phyloP scores from a whole-genome alignment of 2,113 vertebrate species.

The Progne subis region DNA sequence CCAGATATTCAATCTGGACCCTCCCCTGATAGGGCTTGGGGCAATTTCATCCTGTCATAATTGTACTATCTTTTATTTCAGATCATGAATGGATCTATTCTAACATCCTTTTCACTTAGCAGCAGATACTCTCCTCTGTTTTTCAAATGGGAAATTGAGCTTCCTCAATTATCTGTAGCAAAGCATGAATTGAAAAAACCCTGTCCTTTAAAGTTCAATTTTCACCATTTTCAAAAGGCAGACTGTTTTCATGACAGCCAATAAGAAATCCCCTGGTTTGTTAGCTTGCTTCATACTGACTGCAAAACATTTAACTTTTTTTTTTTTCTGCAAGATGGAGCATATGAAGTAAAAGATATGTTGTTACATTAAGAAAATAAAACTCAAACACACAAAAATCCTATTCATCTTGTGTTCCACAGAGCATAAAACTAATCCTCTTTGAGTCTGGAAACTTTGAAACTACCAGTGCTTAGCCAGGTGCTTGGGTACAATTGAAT shows the following conservation, averaged over 20 bases:
- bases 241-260: background rate
- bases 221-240: background rate
- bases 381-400: background rate
- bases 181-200: background rate
- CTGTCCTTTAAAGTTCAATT: background rate
- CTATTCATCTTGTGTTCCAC: background rate
- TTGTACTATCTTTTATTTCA: background rate
- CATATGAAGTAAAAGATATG: background rate
- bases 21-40: background rate
- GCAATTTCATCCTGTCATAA: background rate
- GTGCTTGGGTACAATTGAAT: background rate
- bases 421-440: background rate
- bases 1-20: background rate
- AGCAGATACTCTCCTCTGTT: background rate
- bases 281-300: background rate
- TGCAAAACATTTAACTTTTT: background rate
- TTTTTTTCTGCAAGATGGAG: background rate
- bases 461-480: background rate
- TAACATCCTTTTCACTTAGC: background rate
- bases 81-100: fast-evolving
- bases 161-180: background rate
- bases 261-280: background rate
- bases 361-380: background rate
- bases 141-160: background rate
- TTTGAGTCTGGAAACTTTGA: background rate